phyloP scores from a whole-genome alignment of 2,113 vertebrate genomes.

The Alectura lathami region DNA sequence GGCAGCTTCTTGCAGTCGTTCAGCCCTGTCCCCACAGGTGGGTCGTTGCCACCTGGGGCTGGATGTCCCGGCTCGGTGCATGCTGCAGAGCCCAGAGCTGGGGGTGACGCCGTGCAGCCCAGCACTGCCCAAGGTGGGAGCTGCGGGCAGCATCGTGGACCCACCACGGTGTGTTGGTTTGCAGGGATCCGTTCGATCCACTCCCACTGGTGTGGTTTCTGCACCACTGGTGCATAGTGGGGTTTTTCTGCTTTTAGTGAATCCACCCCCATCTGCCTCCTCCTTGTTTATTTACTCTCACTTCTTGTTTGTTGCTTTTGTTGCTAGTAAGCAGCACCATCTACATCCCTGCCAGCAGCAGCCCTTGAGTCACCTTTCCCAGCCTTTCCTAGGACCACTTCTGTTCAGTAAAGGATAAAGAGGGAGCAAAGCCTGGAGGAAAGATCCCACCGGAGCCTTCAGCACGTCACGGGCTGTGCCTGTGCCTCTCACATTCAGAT shows the following conservation, averaged over 20 bases:
- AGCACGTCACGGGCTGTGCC: fast-evolving
- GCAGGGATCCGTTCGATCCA: fast-evolving
- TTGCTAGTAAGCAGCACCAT: not conserved
- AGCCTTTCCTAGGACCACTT: not conserved
- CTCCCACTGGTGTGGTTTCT: not conserved
- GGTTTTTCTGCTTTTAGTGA: not conserved
- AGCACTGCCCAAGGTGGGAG: not conserved
- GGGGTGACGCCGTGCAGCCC: not conserved
- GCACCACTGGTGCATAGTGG: not conserved
- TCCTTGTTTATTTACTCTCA: not conserved
- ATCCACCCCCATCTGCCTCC: not conserved
- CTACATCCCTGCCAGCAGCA: not conserved
- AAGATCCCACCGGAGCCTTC: not conserved
- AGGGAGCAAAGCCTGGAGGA: not conserved
- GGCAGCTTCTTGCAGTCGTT: not conserved
- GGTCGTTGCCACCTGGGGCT: fast-evolving
- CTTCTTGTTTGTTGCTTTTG: not conserved
- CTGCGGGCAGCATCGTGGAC: fast-evolving
- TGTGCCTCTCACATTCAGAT: not conserved
- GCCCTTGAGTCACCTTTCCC: not conserved
- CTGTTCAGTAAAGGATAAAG: not conserved
- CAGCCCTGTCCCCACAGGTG: not conserved
- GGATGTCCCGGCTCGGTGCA: not conserved
- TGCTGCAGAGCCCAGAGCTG: fast-evolving
- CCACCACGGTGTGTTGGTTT: fast-evolving